Evolutionary conservation across 2,888 invertebrate species (phyloP).

Genomic region (Thereva unica): DNA sequence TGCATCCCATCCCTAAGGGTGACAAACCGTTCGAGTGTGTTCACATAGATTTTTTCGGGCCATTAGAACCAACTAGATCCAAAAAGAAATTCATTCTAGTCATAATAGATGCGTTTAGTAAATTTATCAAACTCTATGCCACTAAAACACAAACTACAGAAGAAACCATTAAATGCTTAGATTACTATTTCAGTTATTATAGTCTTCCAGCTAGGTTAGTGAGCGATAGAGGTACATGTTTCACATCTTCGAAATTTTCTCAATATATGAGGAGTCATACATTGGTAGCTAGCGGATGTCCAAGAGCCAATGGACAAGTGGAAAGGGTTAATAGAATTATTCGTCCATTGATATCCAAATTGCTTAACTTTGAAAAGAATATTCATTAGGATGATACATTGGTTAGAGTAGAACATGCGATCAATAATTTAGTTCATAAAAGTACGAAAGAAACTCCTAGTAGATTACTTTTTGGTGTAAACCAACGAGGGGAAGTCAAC

Average conservation of each 20-base stretch:
- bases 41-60: constrained; percentile 39
- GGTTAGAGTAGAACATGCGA: constrained; percentile 33
- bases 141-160: constrained; percentile 40
- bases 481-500: constrained; percentile 44
- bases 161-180: constrained; percentile 2
- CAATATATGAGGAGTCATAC: neutral
- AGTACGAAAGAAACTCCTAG: constrained; percentile 45
- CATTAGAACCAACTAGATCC: too few species aligned
- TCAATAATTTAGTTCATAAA: neutral
- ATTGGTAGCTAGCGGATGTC: neutral
- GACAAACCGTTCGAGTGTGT: constrained; percentile 43
- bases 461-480: constrained; percentile 45
- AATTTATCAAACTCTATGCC: constrained; percentile 38
- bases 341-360: constrained; percentile 9
- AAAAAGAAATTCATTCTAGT: constrained; percentile 33
- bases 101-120: constrained; percentile 38
- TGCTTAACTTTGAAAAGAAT: neutral
- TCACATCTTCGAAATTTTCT: constrained; percentile 8
- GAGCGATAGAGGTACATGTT: constrained; percentile 17
- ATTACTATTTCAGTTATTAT: neutral
- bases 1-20: too few species aligned
- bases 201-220: constrained; percentile 3
- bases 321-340: constrained; percentile 16
- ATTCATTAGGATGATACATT: constrained; percentile 18
- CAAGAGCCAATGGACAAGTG: constrained; percentile 11